Base-by-base conservation (phyloP, 2,113 vertebrate genomes). In the Coptodon rendalli region DNA sequence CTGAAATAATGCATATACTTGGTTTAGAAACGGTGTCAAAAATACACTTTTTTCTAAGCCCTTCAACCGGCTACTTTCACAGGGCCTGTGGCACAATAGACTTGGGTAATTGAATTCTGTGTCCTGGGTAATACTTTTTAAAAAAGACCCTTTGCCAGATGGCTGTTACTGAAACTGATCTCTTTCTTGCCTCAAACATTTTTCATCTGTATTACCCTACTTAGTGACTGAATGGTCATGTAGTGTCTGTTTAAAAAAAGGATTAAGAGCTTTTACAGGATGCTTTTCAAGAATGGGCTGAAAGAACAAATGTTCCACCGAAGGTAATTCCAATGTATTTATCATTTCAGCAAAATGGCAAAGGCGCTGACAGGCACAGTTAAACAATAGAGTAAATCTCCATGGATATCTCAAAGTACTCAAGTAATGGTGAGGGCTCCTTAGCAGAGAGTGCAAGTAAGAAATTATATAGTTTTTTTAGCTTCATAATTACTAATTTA, bases 181-280 rank as follows among this genome's bases (percentile, higher is more conserved):
- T 85, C 71, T 38, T 81, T 81, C 40, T 78, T 85, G 80, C 87
- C 87, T 76, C 56, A 40, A 82, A 84, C 83, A 87, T 93, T 89
- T 90, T 89, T 92, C 90, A 88, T 90, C 78, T 88, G 81, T 89
- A 88, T 93, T 66, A 83, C 82, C 53, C 89, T 86, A 63, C 78
- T 84, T 81, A 89, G 84, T 90, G 87, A 86, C 89, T 82, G 86
- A 89, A 83, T 34, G 16, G 80, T 89, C 87, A 61, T 90, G 81
- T 89, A 81, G 83, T 90, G 90, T 90, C 88, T 89, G 86, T 86
- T 88, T 53, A 80, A 89, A 87, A 87, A 84, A 92, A 68, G 85
- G 90, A 92, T 93, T 85, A 91, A 89, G 82, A 88, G 89, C 86
- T 87, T 82, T 82, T 88, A 81, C 45, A 83, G 54, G 88, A 92